Percentiles rank a stretch among this genome's conserved stretches.
phyloP scores from a whole-genome alignment of 2,113 vertebrate species.

The Ctenomys sociabilis region DNA sequence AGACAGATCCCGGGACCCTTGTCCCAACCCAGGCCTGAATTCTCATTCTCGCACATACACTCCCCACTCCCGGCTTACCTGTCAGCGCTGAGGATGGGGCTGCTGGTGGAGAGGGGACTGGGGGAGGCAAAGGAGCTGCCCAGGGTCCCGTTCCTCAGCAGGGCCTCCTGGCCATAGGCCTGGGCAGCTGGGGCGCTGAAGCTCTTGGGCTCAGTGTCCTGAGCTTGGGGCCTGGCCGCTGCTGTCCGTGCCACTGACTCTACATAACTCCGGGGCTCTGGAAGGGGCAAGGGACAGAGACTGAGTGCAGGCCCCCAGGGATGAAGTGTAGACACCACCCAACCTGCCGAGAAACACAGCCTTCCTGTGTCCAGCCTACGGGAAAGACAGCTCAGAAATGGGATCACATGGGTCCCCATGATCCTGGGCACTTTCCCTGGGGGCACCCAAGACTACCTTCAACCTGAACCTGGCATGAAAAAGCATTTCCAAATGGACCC shows the following conservation, averaged over 20 bases:
- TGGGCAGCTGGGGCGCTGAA: constrained; percentile 73
- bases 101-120: constrained; percentile 94
- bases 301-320: background rate
- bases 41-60: accelerated
- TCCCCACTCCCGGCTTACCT: constrained; percentile 86
- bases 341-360: background rate
- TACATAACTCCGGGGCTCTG: constrained; percentile 97
- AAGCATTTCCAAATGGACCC: background rate
- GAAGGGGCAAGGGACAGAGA: background rate
- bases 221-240: constrained; percentile 76
- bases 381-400: background rate
- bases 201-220: constrained; percentile 78
- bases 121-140: constrained; percentile 86
- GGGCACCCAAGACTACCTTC: background rate
- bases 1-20: background rate
- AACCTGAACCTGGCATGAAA: background rate
- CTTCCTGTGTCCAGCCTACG: background rate
- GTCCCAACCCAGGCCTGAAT: background rate
- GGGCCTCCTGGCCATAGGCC: constrained; percentile 81
- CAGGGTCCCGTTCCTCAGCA: constrained; percentile 84
- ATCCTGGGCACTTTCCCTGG: background rate
- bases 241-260: constrained; percentile 95
- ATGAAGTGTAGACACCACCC: background rate
- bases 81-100: constrained; percentile 91
- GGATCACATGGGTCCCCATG: background rate